Percentiles rank a stretch among this genome's conserved stretches.
These are phyloP conservation scores for Drosophila tani DNA, from an alignment of 1,140 invertebrate species.

Conservation along the genomic window DNA sequence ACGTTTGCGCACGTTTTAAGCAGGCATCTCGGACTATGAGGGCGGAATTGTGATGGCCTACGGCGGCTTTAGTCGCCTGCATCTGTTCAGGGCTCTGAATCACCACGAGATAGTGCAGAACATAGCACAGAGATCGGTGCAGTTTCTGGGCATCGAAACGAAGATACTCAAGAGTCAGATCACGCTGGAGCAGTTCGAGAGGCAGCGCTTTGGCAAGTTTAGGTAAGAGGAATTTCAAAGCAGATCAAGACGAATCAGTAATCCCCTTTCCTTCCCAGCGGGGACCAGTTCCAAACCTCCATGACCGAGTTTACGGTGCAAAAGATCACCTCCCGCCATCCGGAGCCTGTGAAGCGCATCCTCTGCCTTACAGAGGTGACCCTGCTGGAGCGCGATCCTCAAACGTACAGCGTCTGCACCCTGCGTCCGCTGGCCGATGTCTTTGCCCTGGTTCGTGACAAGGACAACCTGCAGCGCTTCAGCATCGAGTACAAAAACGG, in stretches of 20 bases:
- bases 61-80: slow-evolving; percentile 94
- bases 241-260: too few species aligned
- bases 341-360: slow-evolving; percentile 92
- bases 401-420: slow-evolving; percentile 95
- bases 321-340: slow-evolving; percentile 92
- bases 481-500: slow-evolving; percentile 97
- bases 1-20: slow-evolving; percentile 79
- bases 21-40: slow-evolving; percentile 89
- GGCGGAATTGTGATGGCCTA: slow-evolving; percentile 95
- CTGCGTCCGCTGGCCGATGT: slow-evolving; percentile 95
- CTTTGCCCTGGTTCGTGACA: slow-evolving; percentile 95
- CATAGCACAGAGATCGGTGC: slow-evolving; percentile 92
- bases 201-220: slow-evolving; percentile 95
- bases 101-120: slow-evolving; percentile 94
- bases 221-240: too few species aligned
- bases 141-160: slow-evolving; percentile 93
- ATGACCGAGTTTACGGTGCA: slow-evolving; percentile 96
- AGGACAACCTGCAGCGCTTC: slow-evolving; percentile 97
- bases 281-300: slow-evolving; percentile 95
- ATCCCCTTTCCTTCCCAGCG: too few species aligned
- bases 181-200: slow-evolving; percentile 93
- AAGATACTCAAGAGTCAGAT: slow-evolving; percentile 93
- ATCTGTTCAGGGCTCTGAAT: slow-evolving; percentile 94
- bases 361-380: slow-evolving; percentile 98
- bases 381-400: slow-evolving; percentile 97